Base-by-base conservation (phyloP, 2,797 vertebrate genomes). In the Sebastes hubbsi region DNA sequence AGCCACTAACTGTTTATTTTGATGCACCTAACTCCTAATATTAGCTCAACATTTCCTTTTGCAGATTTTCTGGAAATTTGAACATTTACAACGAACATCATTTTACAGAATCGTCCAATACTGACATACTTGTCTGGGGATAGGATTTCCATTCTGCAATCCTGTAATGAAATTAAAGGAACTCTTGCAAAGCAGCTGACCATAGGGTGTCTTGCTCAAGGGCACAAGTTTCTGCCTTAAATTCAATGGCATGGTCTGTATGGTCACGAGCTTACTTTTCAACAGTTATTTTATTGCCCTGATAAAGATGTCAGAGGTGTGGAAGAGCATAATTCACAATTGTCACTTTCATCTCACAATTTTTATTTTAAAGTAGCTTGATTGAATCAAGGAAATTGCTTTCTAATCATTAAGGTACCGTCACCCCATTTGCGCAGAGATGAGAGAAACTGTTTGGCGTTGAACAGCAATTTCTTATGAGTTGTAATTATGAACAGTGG, bases 391-490 rank as follows among this genome's bases (percentile, higher is more conserved):
- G 81, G 64, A 85, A 86, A 83, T 60, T 72, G 52, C 69, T 81
- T 82, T 83, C 59, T 55, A 64, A 73, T 72, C 67, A 52, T 85
- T 69, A 56, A 71, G 11, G 46, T 65, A 6, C 42, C 5, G 63
- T 71, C 36, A 54, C 18, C 14, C 46, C 38, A 63, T 29, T 69
- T 62, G 46, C 63, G 58, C 54, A 52, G 46, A 70, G 69, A 87
- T 80, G 79, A 87, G 79, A 88, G 52, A 83, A 69, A 69, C 11
- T 6, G 49, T 78, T 82, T 67, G 63, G 55, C 24, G 38, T 82
- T 86, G 72, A 91, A 90, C 55, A 87, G 66, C 87, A 75, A 12
- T 77, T 91, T 91, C 54, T 76, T n/a, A 67, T 62, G 68, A 67
- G 29, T 32, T 83, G 32, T 63, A 87, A 86, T 89, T 87, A 87